Percentiles rank a stretch among this genome's conserved stretches.
Evolutionary conservation across 2,797 vertebrate genomes (phyloP).

Genomic region (Sebastes hubbsi): DNA sequence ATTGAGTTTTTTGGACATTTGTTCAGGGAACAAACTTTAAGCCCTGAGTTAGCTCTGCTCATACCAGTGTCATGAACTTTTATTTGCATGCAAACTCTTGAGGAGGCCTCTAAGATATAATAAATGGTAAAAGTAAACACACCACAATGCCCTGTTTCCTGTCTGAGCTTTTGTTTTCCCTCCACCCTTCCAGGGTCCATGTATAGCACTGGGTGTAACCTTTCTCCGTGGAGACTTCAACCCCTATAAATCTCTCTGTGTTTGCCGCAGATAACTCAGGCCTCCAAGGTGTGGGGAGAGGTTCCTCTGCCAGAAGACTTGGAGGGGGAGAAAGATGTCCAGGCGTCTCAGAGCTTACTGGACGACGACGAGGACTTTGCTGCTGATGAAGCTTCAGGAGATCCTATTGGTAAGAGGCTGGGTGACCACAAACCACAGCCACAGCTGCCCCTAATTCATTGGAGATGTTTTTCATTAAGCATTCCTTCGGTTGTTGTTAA

Average conservation of each 20-base stretch:
- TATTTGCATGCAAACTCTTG: slow-evolving; percentile 18
- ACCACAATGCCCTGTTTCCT: slow-evolving; percentile 55
- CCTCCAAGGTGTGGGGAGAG: slow-evolving; percentile 86
- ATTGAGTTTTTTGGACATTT: background rate
- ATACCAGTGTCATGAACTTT: background rate
- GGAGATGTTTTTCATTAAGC: slow-evolving; percentile 33
- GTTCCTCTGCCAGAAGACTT: slow-evolving; percentile 81
- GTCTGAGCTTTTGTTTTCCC: slow-evolving; percentile 59
- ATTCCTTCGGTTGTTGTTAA: slow-evolving; percentile 22
- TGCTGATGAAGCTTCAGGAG: slow-evolving; percentile 82
- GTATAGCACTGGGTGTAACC: slow-evolving; percentile 53
- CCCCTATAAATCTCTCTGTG: slow-evolving; percentile 64
- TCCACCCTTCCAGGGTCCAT: slow-evolving; percentile 45
- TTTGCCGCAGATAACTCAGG: slow-evolving; percentile 77
- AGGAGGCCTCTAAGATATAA: slow-evolving; percentile 51
- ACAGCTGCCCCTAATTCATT: slow-evolving; percentile 57
- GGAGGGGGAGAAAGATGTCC: slow-evolving; percentile 66
- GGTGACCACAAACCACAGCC: slow-evolving; percentile 29
- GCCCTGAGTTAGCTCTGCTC: background rate
- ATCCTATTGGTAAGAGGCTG: slow-evolving; percentile 56
- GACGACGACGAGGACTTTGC: slow-evolving; percentile 84
- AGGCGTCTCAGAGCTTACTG: slow-evolving; percentile 65
- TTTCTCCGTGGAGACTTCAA: slow-evolving; percentile 51
- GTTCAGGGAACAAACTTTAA: background rate
- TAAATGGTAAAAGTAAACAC: slow-evolving; percentile 66